Base-by-base conservation (phyloP, 92 coral and sea anemone species). In the Galaxea fascicularis region DNA sequence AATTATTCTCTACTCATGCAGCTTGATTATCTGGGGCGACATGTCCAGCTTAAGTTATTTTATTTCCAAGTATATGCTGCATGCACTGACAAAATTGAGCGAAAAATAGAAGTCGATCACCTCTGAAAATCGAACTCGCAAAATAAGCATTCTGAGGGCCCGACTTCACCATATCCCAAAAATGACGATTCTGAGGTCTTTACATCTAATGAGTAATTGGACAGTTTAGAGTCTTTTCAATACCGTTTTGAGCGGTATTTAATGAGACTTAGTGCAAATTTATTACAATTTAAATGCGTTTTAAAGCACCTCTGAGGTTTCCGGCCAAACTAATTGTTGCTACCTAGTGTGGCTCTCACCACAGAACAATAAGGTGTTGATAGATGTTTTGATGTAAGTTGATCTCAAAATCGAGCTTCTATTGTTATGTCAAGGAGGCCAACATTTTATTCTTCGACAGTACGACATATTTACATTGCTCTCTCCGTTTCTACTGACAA, bases 341-440 rank as follows among this genome's bases (percentile, higher is more conserved):
- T 18, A 3, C 26, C 22, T 39, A 16, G 53, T 69, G 76, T 71
- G 76, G 21, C 76, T 71, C 10, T 29, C 10, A 18, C 45, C 25
- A 46, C 29, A 56, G 20, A 58, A 82, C 86, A 82, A 82, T 70
- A 45, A 57, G 86, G 86, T 45, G 78, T 71, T 71, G 78, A 82
- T 41, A 17, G 78, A 69, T 82, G 18, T 35, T 70, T 35, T 49
- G 66, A 82, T 82, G 86, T 82, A 82, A 82, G 58, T 71, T 71
- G 86, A 82, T 70, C 86, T 41, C 56, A 70, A 41, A 26, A 25
- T 79, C n/a, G 73, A 68, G 85, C 21, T 35, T 1, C 85, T 56
- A 68, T 81, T 81, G 85, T 81, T 54, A 68, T 68, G 85, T 81
- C 77, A 81, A 69, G 21, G 45, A 24, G 15, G n/a, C 41, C 53